phyloP scores from a whole-genome alignment of 2,888 invertebrate genomes.

The Stegophylla sp. region DNA sequence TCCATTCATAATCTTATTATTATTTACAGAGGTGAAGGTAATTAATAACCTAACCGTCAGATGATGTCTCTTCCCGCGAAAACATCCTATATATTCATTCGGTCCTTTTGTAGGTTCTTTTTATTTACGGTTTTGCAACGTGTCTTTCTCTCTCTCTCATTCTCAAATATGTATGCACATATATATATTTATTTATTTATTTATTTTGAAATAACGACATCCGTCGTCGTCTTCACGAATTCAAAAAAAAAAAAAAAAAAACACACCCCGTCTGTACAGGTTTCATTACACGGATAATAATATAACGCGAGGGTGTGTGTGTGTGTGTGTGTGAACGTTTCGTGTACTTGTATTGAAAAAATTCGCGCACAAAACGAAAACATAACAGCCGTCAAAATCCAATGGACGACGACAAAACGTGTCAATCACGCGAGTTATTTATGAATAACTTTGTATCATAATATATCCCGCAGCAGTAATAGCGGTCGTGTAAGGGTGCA shows the following conservation, averaged over 20 bases:
- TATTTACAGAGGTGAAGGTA: slow-evolving; percentile 30
- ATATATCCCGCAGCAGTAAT: neutral
- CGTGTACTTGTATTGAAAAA: neutral
- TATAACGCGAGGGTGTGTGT: no score
- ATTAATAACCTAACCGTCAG: slow-evolving; percentile 41
- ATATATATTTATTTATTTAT: no score
- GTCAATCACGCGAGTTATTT: slow-evolving; percentile 45
- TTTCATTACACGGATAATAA: no score
- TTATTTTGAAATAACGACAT: no score
- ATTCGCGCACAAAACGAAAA: neutral
- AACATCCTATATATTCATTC: slow-evolving; percentile 15
- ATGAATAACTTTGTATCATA: slow-evolving; percentile 9
- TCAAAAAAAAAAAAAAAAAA: no score
- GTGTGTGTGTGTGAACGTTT: no score
- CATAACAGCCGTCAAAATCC: slow-evolving; percentile 3
- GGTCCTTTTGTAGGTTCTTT: neutral
- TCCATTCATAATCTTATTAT: slow-evolving; percentile 50
- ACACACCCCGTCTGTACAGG: no score
- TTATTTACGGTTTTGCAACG: neutral
- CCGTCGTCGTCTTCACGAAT: no score
- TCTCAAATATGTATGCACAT: no score
- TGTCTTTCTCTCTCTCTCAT: no score
- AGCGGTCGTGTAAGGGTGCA: neutral
- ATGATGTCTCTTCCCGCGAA: neutral
- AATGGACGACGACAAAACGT: slow-evolving; percentile 10